Evolutionary conservation across 2,888 invertebrate species (phyloP).

Genomic region (Noctua janthina): DNA sequence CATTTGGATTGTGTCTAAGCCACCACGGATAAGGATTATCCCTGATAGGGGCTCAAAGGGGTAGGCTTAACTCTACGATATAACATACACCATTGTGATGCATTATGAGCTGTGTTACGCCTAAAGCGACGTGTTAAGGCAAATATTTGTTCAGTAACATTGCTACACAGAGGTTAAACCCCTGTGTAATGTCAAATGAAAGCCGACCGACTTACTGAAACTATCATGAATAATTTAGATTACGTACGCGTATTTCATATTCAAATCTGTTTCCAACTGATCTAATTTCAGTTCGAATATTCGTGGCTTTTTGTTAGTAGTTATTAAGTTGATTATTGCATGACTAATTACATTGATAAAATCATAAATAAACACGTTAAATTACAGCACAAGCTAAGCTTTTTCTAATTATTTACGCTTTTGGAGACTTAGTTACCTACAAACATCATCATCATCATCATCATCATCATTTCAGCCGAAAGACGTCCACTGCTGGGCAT

Average conservation of each 20-base stretch:
- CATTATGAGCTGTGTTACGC: slow-evolving; percentile 25
- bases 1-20: not conserved
- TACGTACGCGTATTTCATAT: slow-evolving; percentile 2
- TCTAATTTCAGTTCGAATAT: not conserved
- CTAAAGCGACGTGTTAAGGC: slow-evolving; percentile 29
- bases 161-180: not conserved
- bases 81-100: slow-evolving; percentile 2
- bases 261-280: not conserved
- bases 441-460: not conserved
- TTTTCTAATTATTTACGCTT: not conserved
- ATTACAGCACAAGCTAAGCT: not conserved
- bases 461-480: no score
- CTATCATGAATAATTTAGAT: slow-evolving; percentile 15
- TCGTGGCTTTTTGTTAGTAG: not conserved
- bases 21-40: slow-evolving; percentile 22
- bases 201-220: slow-evolving; percentile 8
- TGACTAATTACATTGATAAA: not conserved
- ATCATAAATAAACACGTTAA: not conserved
- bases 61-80: slow-evolving; percentile 17
- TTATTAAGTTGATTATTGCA: not conserved
- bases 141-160: slow-evolving; percentile 38
- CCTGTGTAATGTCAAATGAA: slow-evolving; percentile 23
- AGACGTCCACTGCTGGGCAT: no score
- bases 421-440: not conserved
- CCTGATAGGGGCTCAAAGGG: slow-evolving; percentile 5